Conservation (phyloP, 1,140 invertebrate species). For the Scaptomyza graminum region DNA sequence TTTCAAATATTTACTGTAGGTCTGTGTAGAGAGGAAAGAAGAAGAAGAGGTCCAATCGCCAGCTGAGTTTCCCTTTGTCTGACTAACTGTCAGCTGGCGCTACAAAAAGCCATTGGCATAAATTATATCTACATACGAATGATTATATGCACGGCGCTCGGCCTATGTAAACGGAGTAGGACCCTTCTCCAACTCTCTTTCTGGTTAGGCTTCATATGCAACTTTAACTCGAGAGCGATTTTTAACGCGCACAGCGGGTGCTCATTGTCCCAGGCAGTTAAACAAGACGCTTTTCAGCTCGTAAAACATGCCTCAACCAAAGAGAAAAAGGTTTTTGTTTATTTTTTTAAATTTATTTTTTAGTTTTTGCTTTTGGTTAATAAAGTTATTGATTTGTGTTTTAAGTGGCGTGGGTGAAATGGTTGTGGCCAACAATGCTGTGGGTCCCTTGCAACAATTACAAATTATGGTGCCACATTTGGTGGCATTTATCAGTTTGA, state of each 20-base stretch:
- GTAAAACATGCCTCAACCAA: conserved; percentile 62
- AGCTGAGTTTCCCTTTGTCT: conserved; percentile 50
- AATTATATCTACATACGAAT: conserved; percentile 57
- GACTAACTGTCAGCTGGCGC: conserved; percentile 73
- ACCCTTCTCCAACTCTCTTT: conserved; percentile 43
- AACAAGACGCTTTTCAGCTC: conserved; percentile 81
- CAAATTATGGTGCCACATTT: conserved; percentile 62
- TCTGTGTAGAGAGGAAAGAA: conserved; percentile 3
- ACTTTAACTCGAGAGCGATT: conserved; percentile 49
- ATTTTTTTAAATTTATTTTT: conserved; percentile 8
- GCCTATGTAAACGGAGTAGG: conserved; percentile 43
- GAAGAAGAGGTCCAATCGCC: conserved; percentile 34
- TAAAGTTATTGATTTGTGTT: conserved; percentile 82
- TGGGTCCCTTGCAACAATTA: conserved; percentile 27
- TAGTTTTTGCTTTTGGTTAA: conserved; percentile 50
- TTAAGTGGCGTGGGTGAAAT: conserved; percentile 74
- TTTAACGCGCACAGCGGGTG: conserved; percentile 77
- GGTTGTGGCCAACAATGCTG: conserved; percentile 29
- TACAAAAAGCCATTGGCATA: conserved; percentile 59
- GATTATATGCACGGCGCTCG: conserved; percentile 56
- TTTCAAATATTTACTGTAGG: conserved; percentile 25
- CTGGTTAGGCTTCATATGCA: conserved; percentile 30
- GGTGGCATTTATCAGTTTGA: conserved; percentile 56
- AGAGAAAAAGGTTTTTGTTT: conserved; percentile 3
- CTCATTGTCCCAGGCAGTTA: conserved; percentile 74